A percentile compares a stretch with the other conserved stretches of the same genome.
phyloP scores from a whole-genome alignment of 2,113 vertebrate genomes.

The Myanophis thanlyinensis region DNA sequence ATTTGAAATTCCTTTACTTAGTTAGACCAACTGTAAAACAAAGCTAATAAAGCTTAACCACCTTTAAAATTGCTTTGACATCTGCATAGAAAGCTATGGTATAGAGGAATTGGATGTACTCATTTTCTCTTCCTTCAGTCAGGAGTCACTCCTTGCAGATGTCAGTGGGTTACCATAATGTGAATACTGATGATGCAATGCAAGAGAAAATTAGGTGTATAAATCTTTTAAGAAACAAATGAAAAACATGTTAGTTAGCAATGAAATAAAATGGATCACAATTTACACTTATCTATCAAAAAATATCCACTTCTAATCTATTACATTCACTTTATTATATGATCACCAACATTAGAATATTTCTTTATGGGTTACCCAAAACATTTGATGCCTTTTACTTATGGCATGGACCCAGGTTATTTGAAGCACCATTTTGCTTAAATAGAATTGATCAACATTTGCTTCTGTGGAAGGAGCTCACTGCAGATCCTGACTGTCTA shows the following conservation, averaged over 20 bases:
- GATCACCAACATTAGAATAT: not conserved
- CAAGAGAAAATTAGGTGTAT: not conserved
- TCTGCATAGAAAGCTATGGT: conserved; percentile 2
- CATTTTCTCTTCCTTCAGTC: not conserved
- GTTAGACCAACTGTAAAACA: conserved; percentile 56
- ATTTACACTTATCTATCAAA: not conserved
- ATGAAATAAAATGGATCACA: not conserved
- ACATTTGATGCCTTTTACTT: not conserved
- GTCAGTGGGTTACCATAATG: not conserved
- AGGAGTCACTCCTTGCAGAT: not conserved
- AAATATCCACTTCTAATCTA: not conserved
- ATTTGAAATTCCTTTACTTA: conserved; percentile 55
- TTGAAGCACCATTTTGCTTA: not conserved
- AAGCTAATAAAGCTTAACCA: conserved; percentile 56
- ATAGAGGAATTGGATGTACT: conserved; percentile 19
- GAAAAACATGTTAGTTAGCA: not conserved
- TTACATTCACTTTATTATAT: not conserved
- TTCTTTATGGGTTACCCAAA: not conserved
- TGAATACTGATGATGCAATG: not conserved
- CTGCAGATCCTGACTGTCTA: not conserved
- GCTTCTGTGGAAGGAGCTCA: not conserved
- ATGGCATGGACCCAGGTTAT: not conserved
- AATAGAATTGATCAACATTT: not conserved
- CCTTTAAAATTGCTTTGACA: conserved; percentile 47
- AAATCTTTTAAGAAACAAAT: not conserved